Percentiles rank a stretch among this genome's conserved stretches.
Evolutionary conservation across 1,140 invertebrate genomes (phyloP).

Genomic region (Hyphantria cunea): DNA sequence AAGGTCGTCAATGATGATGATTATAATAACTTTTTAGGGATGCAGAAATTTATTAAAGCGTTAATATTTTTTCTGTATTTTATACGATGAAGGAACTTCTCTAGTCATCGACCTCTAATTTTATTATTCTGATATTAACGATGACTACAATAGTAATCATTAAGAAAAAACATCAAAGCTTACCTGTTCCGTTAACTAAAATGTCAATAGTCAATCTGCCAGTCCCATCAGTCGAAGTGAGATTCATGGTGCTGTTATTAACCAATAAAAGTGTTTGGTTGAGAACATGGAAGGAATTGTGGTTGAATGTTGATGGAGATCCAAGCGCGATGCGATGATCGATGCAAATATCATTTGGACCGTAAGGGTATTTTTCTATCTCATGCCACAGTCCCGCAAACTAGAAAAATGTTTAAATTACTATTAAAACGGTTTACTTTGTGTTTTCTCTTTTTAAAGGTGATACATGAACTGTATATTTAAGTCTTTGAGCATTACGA

Average conservation of each 20-base stretch:
- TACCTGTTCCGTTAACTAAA: constrained; percentile 12
- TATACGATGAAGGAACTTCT: too few species aligned
- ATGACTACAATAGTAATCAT: not conserved
- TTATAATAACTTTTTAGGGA: too few species aligned
- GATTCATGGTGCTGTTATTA: not conserved
- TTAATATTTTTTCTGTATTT: too few species aligned
- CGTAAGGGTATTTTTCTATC: constrained; percentile 59
- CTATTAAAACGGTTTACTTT: too few species aligned
- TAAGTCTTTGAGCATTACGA: too few species aligned
- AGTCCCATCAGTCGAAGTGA: not conserved
- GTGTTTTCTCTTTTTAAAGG: too few species aligned
- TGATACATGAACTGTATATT: too few species aligned
- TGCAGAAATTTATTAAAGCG: too few species aligned
- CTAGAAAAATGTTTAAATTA: not conserved
- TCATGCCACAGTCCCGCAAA: constrained; percentile 47
- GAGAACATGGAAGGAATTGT: not conserved
- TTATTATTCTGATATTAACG: too few species aligned
- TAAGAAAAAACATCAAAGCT: not conserved
- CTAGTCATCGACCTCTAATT: too few species aligned
- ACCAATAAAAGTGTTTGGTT: not conserved
- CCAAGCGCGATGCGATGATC: not conserved
- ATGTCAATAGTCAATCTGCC: constrained; percentile 14
- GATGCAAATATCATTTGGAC: constrained; percentile 53
- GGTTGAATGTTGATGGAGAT: not conserved
- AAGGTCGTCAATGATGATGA: too few species aligned